Evolutionary conservation across 2,888 invertebrate species (phyloP), one percentile per base, ranked within the genome.

Genomic region (Apoda limacodes): DNA sequence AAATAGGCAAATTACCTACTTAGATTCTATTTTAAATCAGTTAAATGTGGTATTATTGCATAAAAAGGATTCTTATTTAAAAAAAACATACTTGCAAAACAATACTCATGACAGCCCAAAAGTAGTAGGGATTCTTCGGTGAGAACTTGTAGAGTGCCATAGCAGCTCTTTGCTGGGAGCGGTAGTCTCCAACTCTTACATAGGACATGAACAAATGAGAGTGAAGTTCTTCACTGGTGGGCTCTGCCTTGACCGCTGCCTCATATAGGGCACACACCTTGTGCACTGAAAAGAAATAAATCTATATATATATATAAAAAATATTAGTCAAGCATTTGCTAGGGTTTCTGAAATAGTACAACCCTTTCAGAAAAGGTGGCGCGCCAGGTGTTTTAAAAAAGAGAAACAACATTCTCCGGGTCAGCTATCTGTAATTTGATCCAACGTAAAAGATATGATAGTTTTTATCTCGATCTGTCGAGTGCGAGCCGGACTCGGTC

Each of bases 101-200:
- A 46, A 95, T 88, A 61, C 97, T 97, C 93, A 98, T 97, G 6
- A 98, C 91, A 11, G 94, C 93, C 99, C 98, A 99, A 65, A 95
- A 97, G 63, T 96, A 97, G 63, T 98, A 98, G 0, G 96, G 96
- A 64, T 94, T 95, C 65, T 97, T 97, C 2, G 93, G 91, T 52
- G 90, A 90, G 32, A 93, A 81, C 80, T 95, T 97, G 72, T 94
- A 98, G 19, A 99, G 80, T 7, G 88, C 85, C 83, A 97, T 85
- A 0, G 98, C 98, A 1, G 91, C 88, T 40, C 90, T 86, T 56
- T 97, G 95, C 64, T 98, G 98, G 5, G 92, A 86, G 56, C 92
- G 91, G 59, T 90, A 95, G 70, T 98, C 92, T 2, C 89, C 89
- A 2, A 95, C 82, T 15, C 98, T 84, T 3, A 97, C 97, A 58